Base-by-base conservation (phyloP, 2,113 vertebrate genomes). In the Bubalus kerabau region DNA sequence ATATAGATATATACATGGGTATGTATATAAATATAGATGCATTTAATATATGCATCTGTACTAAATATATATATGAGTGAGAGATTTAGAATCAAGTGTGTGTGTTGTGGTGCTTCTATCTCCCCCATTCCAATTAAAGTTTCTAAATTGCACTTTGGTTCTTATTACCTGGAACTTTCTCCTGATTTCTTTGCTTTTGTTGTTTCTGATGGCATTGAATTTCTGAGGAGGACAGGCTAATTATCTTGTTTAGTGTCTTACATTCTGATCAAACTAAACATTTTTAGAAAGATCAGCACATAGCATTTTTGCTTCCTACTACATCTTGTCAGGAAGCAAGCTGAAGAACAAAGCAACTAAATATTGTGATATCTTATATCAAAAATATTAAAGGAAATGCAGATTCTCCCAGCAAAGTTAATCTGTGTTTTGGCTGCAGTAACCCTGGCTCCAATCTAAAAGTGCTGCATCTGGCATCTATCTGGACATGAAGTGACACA, bases 361-460 rank as follows among this genome's bases (percentile, higher is more conserved):
- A 78, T 56, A 88, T 10, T 89, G 71, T 90, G 52, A 46, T 46
- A 46, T 15, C 57, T 36, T 16, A 28, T 3, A 2, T 50, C 3
- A 6, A 59, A 93, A 59, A 6, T 17, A 76, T 59, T 19, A n/a
- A 71, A 74, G 21, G 15, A 74, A 71, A n/a, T 10, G 1, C 2
- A 59, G 12, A 13, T 13, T 71, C 36, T 84, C 62, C 40, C 50
- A n/a, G 36, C 19, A 67, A 40, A 88, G 71, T 96, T 90, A 97
- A 87, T 94, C 94, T 95, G 91, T 8, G 50, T 94, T 92, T 89
- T 97, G 97, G 82, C 94, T 67, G 91, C 85, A 88, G 91, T 87
- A 97, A 95, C 88, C 74, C 87, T 36, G 36, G 30, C 67, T 74
- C 21, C 36, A 40, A 3, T 13, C 67, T 24, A 24, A 74, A 74